phyloP scores from a whole-genome alignment of 2,113 vertebrate genomes.

The Corythoichthys haematopterus region DNA sequence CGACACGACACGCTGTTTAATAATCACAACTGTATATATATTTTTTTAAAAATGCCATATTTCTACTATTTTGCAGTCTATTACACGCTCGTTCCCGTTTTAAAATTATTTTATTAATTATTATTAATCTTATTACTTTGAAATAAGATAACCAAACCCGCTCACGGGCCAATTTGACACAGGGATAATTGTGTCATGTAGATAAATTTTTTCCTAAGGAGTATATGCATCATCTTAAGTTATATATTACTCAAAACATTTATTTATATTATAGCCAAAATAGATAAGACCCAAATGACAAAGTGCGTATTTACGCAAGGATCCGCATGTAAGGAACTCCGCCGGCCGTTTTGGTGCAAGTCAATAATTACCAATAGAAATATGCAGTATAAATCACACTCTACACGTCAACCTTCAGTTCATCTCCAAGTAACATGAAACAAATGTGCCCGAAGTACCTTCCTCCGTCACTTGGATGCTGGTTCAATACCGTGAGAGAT shows the following conservation, averaged over 20 bases:
- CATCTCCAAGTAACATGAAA: slow-evolving; percentile 46
- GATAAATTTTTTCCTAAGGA: background rate
- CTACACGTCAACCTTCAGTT: slow-evolving; percentile 26
- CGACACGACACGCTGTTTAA: background rate
- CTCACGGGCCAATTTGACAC: background rate
- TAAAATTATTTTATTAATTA: background rate
- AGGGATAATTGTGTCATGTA: background rate
- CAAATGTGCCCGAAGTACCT: slow-evolving; percentile 54
- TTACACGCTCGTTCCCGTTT: background rate
- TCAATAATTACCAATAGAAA: slow-evolving; percentile 16
- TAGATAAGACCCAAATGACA: background rate
- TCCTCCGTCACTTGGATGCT: slow-evolving; percentile 56
- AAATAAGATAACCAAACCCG: background rate
- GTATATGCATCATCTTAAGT: background rate
- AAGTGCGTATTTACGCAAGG: background rate
- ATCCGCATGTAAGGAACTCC: background rate
- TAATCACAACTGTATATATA: background rate
- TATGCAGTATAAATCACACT: slow-evolving; percentile 23
- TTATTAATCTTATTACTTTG: background rate
- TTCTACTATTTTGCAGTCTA: background rate
- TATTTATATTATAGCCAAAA: background rate
- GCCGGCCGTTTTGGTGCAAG: slow-evolving; percentile 4
- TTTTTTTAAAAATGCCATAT: background rate
- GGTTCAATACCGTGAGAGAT: slow-evolving; percentile 67
- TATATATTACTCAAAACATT: background rate